Evolutionary conservation across 2,113 vertebrate species (phyloP), one percentile per base, ranked within the genome.

Genomic region (Pardalotus punctatus): DNA sequence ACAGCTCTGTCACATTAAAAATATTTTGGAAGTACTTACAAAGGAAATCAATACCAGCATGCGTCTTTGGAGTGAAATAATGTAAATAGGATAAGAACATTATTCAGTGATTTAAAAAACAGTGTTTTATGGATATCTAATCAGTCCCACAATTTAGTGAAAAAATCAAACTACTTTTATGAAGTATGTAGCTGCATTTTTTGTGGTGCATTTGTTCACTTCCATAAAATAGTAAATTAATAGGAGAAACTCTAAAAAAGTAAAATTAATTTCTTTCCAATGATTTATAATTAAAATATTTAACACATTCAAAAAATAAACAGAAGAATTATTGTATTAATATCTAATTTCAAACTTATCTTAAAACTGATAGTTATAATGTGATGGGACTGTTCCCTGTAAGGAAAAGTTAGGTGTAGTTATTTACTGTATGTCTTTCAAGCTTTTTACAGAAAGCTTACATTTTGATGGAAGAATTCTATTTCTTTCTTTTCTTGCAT

Each of bases 1-100:
- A 96, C 82, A 91, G 77, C 35, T 88, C 89, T 58, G 82, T 90
- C 84, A 92, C 78, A 56, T 92, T 23, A 86, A 93, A 95, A 90
- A 70, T 89, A 83, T 53, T 85, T 96, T 94, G 35, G 61, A 86
- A 51, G 12, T 84, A 77, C 42, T 51, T 83, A 53, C 5, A 53
- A 90, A 81, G 40, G 56, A 94, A 86, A 70, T 87, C 82, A 84
- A 93, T 93, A 48, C 24, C 42, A 61, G 20, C 27, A 19, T 50
- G 35, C 18, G 7, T 58, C 43, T 93, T 38, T 81, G 29, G 45
- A 65, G 19, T 83, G 40, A 72, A 87, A 56, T 50, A 66, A 67
- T 79, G n/a, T 64, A 86, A 81, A 81, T 51, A 42, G 28, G 23
- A 24, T 47, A 60, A 47, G 33, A 67, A 42, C n/a, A 29, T 84